phyloP scores from a whole-genome alignment of 2,113 vertebrate species.

The Pionites leucogaster region DNA sequence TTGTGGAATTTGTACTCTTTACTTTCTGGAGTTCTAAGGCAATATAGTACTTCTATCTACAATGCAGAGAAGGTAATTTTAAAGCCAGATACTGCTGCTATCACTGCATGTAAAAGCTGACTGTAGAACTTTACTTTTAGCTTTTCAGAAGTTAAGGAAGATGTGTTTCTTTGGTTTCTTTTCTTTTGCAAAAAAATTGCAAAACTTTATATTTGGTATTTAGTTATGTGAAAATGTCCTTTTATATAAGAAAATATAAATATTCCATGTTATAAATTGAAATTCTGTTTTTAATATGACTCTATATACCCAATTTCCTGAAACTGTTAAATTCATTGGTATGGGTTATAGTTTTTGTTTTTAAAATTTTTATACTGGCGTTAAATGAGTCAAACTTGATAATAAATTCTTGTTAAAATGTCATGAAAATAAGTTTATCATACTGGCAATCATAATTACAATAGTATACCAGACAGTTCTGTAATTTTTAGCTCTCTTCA shows the following conservation, averaged over 20 bases:
- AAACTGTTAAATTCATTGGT: not conserved
- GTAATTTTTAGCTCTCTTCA: not conserved
- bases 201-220: not conserved
- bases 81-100: not conserved
- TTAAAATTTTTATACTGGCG: not conserved
- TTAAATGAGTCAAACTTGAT: not conserved
- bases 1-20: not conserved
- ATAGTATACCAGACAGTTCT: not conserved
- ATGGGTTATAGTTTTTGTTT: not conserved
- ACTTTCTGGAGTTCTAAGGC: not conserved
- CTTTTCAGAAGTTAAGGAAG: not conserved
- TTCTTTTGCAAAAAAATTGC: not conserved
- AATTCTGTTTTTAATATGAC: not conserved
- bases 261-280: not conserved
- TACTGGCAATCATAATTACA: not conserved
- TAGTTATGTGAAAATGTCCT: not conserved
- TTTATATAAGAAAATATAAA: not conserved
- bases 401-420: not conserved
- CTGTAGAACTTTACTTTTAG: not conserved
- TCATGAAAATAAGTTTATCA: not conserved
- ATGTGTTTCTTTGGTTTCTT: not conserved
- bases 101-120: not conserved
- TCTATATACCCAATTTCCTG: not conserved
- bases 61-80: not conserved
- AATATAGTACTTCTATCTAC: not conserved